Percentiles rank a stretch among this genome's conserved stretches.
Evolutionary conservation across 2,797 vertebrate genomes (phyloP).

Genomic region (Poecile montanus): DNA sequence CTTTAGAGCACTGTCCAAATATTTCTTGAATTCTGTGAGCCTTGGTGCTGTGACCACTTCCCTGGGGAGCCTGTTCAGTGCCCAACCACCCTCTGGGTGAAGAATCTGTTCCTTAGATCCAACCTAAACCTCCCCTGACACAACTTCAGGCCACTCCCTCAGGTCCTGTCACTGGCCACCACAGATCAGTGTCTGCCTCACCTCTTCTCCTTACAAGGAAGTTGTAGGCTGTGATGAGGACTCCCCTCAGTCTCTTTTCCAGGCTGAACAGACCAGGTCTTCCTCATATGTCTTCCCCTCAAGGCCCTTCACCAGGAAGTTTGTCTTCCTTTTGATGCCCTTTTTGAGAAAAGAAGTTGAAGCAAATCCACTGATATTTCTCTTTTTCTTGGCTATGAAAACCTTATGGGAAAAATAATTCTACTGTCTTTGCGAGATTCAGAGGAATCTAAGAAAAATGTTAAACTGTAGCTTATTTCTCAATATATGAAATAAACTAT

Average conservation of each 20-base stretch:
- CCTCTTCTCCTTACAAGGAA: background rate
- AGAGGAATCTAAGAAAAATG: background rate
- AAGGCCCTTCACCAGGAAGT: background rate
- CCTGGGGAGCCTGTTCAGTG: background rate
- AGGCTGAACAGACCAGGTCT: background rate
- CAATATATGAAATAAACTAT: background rate
- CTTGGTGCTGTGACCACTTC: background rate
- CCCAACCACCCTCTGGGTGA: fast-evolving
- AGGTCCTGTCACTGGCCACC: no score
- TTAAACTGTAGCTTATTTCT: background rate
- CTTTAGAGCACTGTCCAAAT: background rate
- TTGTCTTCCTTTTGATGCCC: background rate
- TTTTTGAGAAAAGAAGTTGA: background rate
- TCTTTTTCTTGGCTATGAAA: background rate
- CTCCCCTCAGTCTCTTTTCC: background rate
- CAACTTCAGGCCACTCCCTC: background rate
- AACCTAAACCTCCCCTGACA: background rate
- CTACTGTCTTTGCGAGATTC: background rate
- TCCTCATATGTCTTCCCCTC: background rate
- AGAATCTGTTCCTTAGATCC: background rate
- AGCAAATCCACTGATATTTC: background rate
- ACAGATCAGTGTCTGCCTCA: background rate
- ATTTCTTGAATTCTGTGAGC: background rate
- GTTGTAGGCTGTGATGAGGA: background rate
- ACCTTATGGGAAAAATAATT: background rate